Conservation (phyloP, 2,888 invertebrate species). For the Campoplex capitator region DNA sequence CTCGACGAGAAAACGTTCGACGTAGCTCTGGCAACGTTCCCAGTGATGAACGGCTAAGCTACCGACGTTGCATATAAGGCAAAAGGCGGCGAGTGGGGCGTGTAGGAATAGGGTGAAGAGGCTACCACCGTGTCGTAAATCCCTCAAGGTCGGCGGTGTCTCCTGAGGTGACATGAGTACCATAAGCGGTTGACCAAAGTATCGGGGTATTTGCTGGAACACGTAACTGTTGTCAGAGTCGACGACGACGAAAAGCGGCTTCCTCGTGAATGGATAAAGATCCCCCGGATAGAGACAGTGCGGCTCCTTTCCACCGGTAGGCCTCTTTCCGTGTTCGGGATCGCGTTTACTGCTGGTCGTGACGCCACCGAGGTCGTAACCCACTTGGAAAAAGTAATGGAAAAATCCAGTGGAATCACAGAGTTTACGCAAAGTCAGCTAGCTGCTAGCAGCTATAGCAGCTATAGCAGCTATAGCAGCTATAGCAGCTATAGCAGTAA, state of each 20-base stretch:
- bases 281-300: slow-evolving; percentile 97
- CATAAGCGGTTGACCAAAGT: slow-evolving; percentile 97
- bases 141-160: slow-evolving; percentile 92
- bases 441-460: background rate
- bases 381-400: slow-evolving; percentile 86
- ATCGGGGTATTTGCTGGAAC: slow-evolving; percentile 95
- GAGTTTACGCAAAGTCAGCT: slow-evolving; percentile 56
- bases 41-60: slow-evolving; percentile 94
- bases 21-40: slow-evolving; percentile 95
- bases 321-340: slow-evolving; percentile 86
- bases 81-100: slow-evolving; percentile 96
- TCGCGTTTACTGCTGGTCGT: slow-evolving; percentile 95
- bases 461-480: background rate
- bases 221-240: slow-evolving; percentile 98
- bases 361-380: slow-evolving; percentile 96
- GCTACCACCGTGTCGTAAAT: slow-evolving; percentile 94
- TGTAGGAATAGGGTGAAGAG: slow-evolving; percentile 98
- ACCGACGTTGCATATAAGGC: slow-evolving; percentile 95
- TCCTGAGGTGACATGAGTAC: slow-evolving; percentile 97
- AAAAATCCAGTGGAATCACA: slow-evolving; percentile 69
- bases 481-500: background rate
- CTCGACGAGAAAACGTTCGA: slow-evolving; percentile 95
- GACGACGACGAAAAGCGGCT: slow-evolving; percentile 96
- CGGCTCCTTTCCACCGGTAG: slow-evolving; percentile 88
- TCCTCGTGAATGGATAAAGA: slow-evolving; percentile 95